phyloP scores from a whole-genome alignment of 2,797 vertebrate genomes.

The Falco naumanni region DNA sequence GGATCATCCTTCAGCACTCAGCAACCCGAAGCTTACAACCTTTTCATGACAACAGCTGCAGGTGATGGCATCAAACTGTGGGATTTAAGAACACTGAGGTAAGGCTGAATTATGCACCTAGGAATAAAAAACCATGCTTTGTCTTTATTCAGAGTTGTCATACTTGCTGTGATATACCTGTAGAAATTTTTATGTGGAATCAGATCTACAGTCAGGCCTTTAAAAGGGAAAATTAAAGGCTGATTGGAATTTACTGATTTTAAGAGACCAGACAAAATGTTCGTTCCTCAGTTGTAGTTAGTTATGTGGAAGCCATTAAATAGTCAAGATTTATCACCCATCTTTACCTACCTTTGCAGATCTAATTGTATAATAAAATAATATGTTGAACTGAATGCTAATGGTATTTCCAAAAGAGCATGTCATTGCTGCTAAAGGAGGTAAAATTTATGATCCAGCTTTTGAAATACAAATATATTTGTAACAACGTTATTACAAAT shows the following conservation, averaged over 20 bases:
- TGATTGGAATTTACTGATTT: not conserved
- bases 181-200: not conserved
- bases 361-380: not conserved
- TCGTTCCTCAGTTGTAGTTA: not conserved
- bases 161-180: not conserved
- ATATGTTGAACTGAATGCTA: not conserved
- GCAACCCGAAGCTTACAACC: conserved; percentile 82
- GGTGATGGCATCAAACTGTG: conserved; percentile 90
- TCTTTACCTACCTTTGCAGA: not conserved
- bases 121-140: not conserved
- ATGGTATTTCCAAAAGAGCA: not conserved
- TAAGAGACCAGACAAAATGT: not conserved
- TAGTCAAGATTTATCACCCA: not conserved
- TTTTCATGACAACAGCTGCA: conserved; percentile 86
- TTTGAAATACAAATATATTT: not conserved
- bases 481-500: not conserved
- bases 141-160: not conserved
- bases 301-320: not conserved
- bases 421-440: not conserved
- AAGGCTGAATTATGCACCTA: not conserved
- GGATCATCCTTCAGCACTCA: conserved; percentile 86
- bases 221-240: not conserved
- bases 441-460: not conserved
- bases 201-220: not conserved
- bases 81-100: conserved; percentile 91